phyloP scores from a whole-genome alignment of 2,113 vertebrate species.

The Macaca mulatta region DNA sequence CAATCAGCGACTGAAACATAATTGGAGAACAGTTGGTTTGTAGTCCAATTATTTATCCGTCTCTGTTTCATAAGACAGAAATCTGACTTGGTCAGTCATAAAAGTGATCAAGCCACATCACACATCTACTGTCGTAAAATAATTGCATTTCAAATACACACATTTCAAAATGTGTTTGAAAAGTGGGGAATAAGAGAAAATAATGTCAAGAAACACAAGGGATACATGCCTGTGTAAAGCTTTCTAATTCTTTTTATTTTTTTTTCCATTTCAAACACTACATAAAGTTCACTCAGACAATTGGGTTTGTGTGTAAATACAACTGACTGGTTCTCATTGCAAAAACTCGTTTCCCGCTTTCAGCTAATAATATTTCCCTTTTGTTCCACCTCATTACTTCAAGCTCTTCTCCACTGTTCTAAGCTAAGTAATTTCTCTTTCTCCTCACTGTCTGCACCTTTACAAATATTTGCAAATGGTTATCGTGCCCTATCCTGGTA shows the following conservation, averaged over 20 bases:
- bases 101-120: conserved; percentile 1
- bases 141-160: not conserved
- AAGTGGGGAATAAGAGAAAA: not conserved
- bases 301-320: conserved; percentile 60
- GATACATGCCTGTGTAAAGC: accelerated
- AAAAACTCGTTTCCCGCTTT: conserved; percentile 13
- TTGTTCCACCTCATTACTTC: conserved; percentile 71
- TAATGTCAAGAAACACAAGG: conserved; percentile 23
- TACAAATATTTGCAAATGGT: conserved; percentile 75
- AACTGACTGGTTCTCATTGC: not conserved
- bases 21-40: conserved; percentile 19
- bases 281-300: conserved; percentile 32
- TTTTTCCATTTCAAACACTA: not conserved
- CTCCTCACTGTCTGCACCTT: conserved; percentile 61
- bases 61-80: conserved; percentile 36
- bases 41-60: not conserved
- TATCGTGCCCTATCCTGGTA: conserved; percentile 36
- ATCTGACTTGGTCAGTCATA: conserved; percentile 10
- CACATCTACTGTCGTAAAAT: not conserved
- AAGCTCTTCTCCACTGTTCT: conserved; percentile 40
- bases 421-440: conserved; percentile 59
- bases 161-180: not conserved
- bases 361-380: conserved; percentile 64
- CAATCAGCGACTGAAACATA: conserved; percentile 11
- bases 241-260: conserved; percentile 19